Evolutionary conservation across 2,113 vertebrate genomes (phyloP), one percentile per base, ranked within the genome.

Genomic region (Dipodomys merriami): DNA sequence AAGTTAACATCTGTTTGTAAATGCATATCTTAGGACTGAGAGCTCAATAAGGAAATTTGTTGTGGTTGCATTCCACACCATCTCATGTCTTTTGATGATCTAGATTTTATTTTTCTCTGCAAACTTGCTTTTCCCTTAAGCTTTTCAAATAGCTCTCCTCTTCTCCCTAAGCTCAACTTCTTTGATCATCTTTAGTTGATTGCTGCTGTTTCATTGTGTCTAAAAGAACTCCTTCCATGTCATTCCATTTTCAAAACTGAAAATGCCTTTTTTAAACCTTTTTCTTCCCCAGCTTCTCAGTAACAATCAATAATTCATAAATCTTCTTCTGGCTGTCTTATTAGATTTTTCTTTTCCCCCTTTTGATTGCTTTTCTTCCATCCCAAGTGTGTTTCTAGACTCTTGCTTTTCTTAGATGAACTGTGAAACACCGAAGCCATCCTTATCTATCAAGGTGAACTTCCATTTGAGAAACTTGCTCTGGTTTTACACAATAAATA

Each of bases 301-400:
- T 89, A 90, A 73, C 77, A 83, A 77, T 77, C 68, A 82, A 30
- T 91, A 95, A 91, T 84, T 94, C 46, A 95, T 25, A 83, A 93
- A 93, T 74, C 25, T 71, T 72, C 22, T 67, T 30, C 23, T 84
- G 77, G 49, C 7, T 76, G 27, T 72, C 69, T 88, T 85, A 62
- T 88, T 85, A 62, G 29, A 53, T 68, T 86, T 91, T 67, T 79
- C 3, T 90, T 89, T 95, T 68, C 29, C 44, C 6, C 64, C 9
- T 82, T 91, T 44, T 10, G 1, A 29, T 90, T 49, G 22, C 49
- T 80, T 82, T 49, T 90, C 19, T 74, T 84, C 60, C 74, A 57
- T 4, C 13, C 49, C 46, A 82, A 18, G 33, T 80, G 60, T 67
- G 33, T 90, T 62, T 67, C n/a, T 93, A 62, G 65, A 73, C 12